These are phyloP conservation scores for Parauchenoglanis ngamensis DNA, from an alignment of 2,797 vertebrate genomes.

Conservation along the genomic window DNA sequence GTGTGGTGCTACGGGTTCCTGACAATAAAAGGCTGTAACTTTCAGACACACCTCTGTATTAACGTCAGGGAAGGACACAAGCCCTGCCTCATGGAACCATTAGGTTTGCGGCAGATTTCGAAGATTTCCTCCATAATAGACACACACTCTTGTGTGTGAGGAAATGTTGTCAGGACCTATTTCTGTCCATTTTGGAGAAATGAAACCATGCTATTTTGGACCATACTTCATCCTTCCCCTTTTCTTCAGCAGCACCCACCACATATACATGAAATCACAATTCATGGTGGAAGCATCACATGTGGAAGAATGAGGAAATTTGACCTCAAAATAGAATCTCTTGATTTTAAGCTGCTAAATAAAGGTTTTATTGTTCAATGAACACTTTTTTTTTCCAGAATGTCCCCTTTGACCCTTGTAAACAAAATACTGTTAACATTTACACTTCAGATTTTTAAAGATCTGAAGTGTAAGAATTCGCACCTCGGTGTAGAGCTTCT, in stretches of 20 bases:
- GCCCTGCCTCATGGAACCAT: not conserved
- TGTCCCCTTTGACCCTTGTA: not conserved
- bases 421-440: slow-evolving; percentile 23
- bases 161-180: slow-evolving; percentile 35
- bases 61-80: slow-evolving; percentile 9
- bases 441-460: slow-evolving; percentile 5
- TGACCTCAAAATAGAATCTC: not conserved
- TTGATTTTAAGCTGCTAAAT: not conserved
- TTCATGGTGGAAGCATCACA: not conserved
- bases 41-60: slow-evolving; percentile 27
- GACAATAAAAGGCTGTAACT: not conserved
- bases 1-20: slow-evolving; percentile 16
- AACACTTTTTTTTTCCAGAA: not conserved
- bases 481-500: not conserved
- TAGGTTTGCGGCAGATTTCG: slow-evolving; percentile 8
- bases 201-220: slow-evolving; percentile 49
- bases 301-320: slow-evolving; percentile 8
- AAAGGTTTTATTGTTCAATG: not conserved
- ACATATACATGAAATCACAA: slow-evolving; percentile 29
- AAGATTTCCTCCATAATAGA: slow-evolving; percentile 35
- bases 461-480: slow-evolving; percentile 11
- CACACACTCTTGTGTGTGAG: slow-evolving; percentile 29
- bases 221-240: slow-evolving; percentile 48
- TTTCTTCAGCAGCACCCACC: slow-evolving; percentile 25
- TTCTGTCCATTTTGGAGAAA: slow-evolving; percentile 44